phyloP scores from a whole-genome alignment of 2,888 invertebrate genomes.

The Clitarchus hookeri region DNA sequence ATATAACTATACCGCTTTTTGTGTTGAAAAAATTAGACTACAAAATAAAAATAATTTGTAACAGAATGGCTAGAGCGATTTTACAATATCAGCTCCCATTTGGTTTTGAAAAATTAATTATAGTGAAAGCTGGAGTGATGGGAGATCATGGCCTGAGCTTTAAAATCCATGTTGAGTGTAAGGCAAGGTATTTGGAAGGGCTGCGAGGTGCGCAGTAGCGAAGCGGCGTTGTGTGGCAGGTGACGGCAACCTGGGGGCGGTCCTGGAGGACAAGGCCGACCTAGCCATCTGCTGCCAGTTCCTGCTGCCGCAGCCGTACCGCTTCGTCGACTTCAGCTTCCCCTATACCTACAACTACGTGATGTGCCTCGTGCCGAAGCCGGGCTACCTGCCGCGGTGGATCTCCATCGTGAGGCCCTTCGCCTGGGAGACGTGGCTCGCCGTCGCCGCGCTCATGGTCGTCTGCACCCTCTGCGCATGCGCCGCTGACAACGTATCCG shows the following conservation, averaged over 20 bases:
- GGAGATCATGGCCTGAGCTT: too few species aligned
- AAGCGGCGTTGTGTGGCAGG: constrained; percentile 49
- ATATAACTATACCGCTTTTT: too few species aligned
- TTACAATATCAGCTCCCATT: too few species aligned
- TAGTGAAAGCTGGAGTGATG: too few species aligned
- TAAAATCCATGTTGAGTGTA: too few species aligned
- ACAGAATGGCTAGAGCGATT: too few species aligned
- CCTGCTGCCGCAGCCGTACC: constrained; percentile 65
- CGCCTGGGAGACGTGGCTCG: constrained; percentile 30
- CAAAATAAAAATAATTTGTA: too few species aligned
- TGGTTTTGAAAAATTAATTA: too few species aligned
- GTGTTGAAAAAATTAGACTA: too few species aligned
- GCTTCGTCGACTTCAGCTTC: constrained; percentile 65
- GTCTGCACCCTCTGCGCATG: constrained; percentile 8
- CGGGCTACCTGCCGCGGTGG: constrained; percentile 53
- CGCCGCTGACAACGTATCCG: not conserved
- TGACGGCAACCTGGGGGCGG: constrained; percentile 50
- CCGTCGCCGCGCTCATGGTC: constrained; percentile 28
- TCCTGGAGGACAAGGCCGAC: constrained; percentile 65
- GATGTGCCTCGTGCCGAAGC: constrained; percentile 70
- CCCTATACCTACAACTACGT: constrained; percentile 65
- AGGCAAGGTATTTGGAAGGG: too few species aligned
- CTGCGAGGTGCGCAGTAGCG: too few species aligned
- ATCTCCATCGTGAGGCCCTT: constrained; percentile 34
- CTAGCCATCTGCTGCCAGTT: constrained; percentile 63